phyloP scores from a whole-genome alignment of 2,888 invertebrate species.

The Nomada fabriciana region DNA sequence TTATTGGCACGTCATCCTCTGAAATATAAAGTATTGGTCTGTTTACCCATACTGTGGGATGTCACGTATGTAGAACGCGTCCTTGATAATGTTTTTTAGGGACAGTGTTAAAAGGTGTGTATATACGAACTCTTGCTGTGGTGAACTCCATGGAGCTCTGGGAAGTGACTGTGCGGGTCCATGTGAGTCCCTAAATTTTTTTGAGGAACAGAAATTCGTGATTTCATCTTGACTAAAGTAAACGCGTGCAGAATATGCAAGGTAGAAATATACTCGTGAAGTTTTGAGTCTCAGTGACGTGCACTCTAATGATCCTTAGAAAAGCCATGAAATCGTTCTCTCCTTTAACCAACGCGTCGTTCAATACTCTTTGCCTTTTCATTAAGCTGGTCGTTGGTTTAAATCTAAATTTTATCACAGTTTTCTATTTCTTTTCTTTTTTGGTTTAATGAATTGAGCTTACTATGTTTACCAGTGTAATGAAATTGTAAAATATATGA shows the following conservation, averaged over 20 bases:
- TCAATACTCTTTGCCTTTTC: conserved; percentile 20
- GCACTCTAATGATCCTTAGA: conserved; percentile 70
- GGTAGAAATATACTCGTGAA: conserved; percentile 57
- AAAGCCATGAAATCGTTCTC: conserved; percentile 70
- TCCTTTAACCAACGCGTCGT: conserved; percentile 8
- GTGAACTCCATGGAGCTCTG: background rate
- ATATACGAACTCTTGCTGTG: background rate
- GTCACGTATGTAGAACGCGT: too few species aligned
- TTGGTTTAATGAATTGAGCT: too few species aligned
- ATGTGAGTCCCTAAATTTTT: background rate
- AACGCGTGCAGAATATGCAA: background rate
- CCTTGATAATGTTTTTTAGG: too few species aligned
- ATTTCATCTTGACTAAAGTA: background rate
- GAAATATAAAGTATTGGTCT: background rate
- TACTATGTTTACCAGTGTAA: too few species aligned
- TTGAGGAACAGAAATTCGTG: background rate
- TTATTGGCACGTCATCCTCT: conserved; percentile 31
- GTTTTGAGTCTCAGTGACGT: conserved; percentile 67
- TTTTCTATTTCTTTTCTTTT: background rate
- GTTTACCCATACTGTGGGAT: too few species aligned
- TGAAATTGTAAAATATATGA: background rate
- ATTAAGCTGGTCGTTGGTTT: conserved; percentile 57
- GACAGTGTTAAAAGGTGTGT: too few species aligned
- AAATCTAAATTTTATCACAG: conserved; percentile 58
- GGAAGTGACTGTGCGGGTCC: background rate